Evolutionary conservation across 1,140 invertebrate genomes (phyloP).

Genomic region (Bombus waltoni): DNA sequence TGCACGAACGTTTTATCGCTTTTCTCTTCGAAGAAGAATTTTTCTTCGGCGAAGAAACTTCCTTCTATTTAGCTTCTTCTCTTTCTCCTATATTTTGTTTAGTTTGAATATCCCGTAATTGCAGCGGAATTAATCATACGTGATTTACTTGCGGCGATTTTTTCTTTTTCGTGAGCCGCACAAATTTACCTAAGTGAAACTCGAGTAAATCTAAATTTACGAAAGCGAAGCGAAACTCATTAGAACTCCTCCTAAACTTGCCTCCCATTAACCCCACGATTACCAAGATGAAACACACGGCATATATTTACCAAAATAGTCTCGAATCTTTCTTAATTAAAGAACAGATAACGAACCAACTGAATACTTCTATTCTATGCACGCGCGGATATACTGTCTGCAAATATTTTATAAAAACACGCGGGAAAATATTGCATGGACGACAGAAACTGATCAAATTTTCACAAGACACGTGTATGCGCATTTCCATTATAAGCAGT

Average conservation of each 20-base stretch:
- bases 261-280: neutral
- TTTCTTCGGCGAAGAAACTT: neutral
- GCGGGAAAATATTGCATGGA: too few relatives aligned
- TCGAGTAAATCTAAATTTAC: slow-evolving; percentile 3
- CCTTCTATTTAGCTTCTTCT: neutral
- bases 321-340: neutral
- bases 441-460: too few relatives aligned
- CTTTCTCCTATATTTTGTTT: neutral
- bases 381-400: too few relatives aligned
- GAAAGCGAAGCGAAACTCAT: neutral
- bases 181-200: neutral
- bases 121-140: neutral
- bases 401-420: too few relatives aligned
- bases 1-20: neutral
- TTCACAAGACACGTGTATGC: too few relatives aligned
- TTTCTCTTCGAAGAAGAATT: neutral
- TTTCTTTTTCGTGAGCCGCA: neutral
- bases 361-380: too few relatives aligned
- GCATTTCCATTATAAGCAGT: too few relatives aligned
- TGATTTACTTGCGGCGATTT: neutral
- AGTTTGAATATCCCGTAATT: neutral
- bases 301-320: neutral
- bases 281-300: neutral
- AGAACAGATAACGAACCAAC: neutral
- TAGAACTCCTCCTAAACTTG: neutral